These are phyloP conservation scores for Neodiprion fabricii DNA, from an alignment of 1,140 invertebrate genomes.

Conservation along the genomic window DNA sequence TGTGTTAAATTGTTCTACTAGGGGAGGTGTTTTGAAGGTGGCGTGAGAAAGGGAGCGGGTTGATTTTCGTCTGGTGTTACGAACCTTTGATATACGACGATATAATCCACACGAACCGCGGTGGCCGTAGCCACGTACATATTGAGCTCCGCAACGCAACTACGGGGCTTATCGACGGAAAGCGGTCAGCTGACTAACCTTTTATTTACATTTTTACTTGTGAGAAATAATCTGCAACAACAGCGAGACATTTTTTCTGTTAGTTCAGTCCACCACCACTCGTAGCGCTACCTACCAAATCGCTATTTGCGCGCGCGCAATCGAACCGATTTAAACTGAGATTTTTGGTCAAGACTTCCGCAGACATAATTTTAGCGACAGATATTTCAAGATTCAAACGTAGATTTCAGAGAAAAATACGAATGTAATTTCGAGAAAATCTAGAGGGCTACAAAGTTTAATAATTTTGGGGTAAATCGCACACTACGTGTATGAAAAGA, in stretches of 20 bases:
- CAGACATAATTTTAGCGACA: too few species aligned
- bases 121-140: constrained; percentile 39
- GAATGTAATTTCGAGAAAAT: too few species aligned
- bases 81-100: not conserved
- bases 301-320: not conserved
- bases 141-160: constrained; percentile 33
- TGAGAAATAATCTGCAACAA: constrained; percentile 33
- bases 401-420: too few species aligned
- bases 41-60: not conserved
- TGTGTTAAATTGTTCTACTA: too few species aligned
- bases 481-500: too few species aligned
- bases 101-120: not conserved
- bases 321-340: too few species aligned
- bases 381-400: too few species aligned
- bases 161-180: constrained; percentile 27
- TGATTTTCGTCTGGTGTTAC: not conserved
- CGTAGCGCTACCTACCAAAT: not conserved
- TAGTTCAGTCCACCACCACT: constrained; percentile 18
- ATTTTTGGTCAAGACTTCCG: too few species aligned
- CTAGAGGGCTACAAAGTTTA: too few species aligned
- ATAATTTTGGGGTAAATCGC: too few species aligned
- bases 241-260: constrained; percentile 45
- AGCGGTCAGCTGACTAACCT: constrained; percentile 45
- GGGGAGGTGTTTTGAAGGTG: not conserved
- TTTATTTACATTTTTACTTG: constrained; percentile 52